Evolutionary conservation across 2,113 vertebrate species (phyloP).

Genomic region (Rhynchomys soricoides): DNA sequence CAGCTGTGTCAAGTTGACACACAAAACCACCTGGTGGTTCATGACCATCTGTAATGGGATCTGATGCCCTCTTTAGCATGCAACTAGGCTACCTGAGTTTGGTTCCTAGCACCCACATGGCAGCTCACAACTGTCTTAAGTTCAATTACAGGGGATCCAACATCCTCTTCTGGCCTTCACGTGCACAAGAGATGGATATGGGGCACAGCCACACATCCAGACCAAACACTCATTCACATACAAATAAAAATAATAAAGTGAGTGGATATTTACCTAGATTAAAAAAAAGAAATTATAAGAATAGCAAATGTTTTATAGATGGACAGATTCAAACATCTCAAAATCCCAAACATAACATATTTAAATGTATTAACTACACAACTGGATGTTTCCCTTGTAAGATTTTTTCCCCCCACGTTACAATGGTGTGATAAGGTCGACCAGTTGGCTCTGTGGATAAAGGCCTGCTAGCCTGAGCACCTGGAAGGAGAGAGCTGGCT

Average conservation of each 20-base stretch:
- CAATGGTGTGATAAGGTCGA: background rate
- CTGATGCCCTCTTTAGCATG: no score
- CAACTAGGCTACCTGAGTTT: background rate
- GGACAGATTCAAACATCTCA: background rate
- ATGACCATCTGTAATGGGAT: no score
- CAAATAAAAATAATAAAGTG: background rate
- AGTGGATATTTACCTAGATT: background rate
- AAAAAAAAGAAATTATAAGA: slow-evolving; percentile 23
- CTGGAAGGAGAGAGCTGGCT: background rate
- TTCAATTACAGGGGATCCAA: background rate
- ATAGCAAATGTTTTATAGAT: background rate
- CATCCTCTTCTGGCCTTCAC: background rate
- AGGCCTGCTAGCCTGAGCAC: background rate
- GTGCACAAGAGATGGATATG: background rate
- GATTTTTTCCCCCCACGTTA: background rate
- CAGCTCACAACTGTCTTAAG: background rate
- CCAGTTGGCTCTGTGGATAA: background rate
- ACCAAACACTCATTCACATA: background rate
- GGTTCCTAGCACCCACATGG: background rate
- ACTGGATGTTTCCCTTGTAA: background rate
- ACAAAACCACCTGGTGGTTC: no score
- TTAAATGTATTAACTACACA: background rate
- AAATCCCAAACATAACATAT: background rate
- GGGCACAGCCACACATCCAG: background rate
- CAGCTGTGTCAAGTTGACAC: no score